Evolutionary conservation across 2,888 invertebrate genomes (phyloP), one percentile per base, ranked within the genome.

Genomic region (Nebria salina): DNA sequence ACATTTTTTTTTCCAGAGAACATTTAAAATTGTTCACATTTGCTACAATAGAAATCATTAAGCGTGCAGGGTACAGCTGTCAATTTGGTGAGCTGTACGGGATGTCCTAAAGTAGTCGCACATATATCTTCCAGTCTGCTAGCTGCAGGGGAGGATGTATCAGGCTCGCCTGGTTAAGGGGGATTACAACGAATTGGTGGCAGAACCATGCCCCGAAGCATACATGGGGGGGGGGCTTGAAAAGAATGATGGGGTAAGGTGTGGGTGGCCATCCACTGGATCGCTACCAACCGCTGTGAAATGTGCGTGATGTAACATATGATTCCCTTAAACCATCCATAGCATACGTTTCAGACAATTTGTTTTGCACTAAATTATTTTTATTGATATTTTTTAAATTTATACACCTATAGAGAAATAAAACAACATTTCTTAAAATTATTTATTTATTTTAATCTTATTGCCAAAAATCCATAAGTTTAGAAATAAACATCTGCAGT

Each of bases 231-330:
- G 54, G 54, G 54, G 54, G 8, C 54, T 54, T 54, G 54, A 54
- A 54, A 54, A 54, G 54, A 54, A 54, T 54, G 54, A 54, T 54
- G 54, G 54, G 54, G 54, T 8, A 13, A 13, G 54, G 54, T 8
- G 54, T 13, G 54, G 54, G 13, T 13, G 54, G 54, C 54, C 8
- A 54, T 54, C 11, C 7, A 13, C 7, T 13, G 54, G 13, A n/a
- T 34, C 15, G n/a, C 73, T 43, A 13, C 20, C 75, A 75, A 43
- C 34, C 54, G 75, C 76, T 42, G 76, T 76, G 76, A 76, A 76
- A 76, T 76, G 76, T 76, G 76, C 76, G 76, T 76, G 76, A 70
- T 76, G 76, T 76, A 42, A 76, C 34, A 76, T 70, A 66, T 26
- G 76, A 70, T 76, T 76, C 42, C 70, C 65, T 76, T 76, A 76